A percentile compares a stretch with the other conserved stretches of the same genome.
Conservation (phyloP, 2,797 vertebrate genomes). For the Sebastes hubbsi region DNA sequence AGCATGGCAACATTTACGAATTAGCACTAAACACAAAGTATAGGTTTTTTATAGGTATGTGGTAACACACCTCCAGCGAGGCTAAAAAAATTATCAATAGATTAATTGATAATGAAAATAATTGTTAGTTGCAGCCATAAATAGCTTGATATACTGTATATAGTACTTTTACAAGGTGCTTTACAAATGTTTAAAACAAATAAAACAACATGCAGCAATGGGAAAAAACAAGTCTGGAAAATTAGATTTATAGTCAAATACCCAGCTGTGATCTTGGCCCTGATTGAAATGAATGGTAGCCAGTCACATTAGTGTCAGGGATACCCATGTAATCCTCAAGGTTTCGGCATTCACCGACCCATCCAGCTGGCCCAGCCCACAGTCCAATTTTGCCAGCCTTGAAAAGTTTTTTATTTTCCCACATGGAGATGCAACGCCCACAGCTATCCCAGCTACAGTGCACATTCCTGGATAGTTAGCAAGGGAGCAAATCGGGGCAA, state of each 20-base stretch:
- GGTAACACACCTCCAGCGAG: background rate
- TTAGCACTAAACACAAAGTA: no score
- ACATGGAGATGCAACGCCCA: slow-evolving; percentile 43
- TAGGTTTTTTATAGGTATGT: background rate
- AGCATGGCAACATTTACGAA: no score
- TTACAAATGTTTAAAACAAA: background rate
- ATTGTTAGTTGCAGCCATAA: background rate
- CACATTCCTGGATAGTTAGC: slow-evolving; percentile 39
- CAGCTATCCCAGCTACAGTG: slow-evolving; percentile 56
- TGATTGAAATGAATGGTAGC: slow-evolving; percentile 23
- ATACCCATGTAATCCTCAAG: slow-evolving; percentile 52
- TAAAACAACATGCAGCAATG: background rate
- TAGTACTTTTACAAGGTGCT: background rate
- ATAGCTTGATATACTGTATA: background rate
- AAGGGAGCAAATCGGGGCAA: slow-evolving; percentile 27
- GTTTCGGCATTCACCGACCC: background rate
- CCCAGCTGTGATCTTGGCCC: slow-evolving; percentile 53
- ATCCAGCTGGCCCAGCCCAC: slow-evolving; percentile 27
- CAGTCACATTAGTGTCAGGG: slow-evolving; percentile 32
- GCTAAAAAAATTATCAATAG: background rate
- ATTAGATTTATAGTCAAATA: slow-evolving; percentile 2
- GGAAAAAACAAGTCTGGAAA: slow-evolving; percentile 3
- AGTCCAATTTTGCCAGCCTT: slow-evolving; percentile 26
- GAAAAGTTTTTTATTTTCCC: slow-evolving; percentile 57
- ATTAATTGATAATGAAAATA: background rate